Base-by-base conservation (phyloP, 2,888 invertebrate species). In the Steinernema hermaphroditum region DNA sequence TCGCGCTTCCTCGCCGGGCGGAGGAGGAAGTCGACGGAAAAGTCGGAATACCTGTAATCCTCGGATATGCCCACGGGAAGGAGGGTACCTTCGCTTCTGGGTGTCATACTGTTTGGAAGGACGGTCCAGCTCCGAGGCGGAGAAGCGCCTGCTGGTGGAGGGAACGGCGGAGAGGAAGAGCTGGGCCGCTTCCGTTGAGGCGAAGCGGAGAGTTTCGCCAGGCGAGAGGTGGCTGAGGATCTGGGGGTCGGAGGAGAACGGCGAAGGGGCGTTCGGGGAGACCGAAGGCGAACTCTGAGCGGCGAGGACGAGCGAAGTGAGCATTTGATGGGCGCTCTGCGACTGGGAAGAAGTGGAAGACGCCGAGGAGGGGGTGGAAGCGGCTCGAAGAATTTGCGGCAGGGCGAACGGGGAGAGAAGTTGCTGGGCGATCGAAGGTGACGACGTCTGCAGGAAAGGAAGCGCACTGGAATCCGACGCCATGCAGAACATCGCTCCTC, bases 71-170 rank as follows among this genome's bases (percentile, higher is more conserved):
- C n/a, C n/a, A n/a, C n/a, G n/a, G n/a, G n/a, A n/a, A n/a, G n/a
- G n/a, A n/a, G n/a, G n/a, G n/a, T 16, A 54, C 54, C 54, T 54
- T 16, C 54, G 54, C 12, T 54, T 54, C 27, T 54, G 54, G 27
- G 4, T 6, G 54, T 54, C 54, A 27, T 54, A 54, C n/a, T 12
- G 19, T 4, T 19, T 54, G 9, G 54, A 24, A 16, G 54, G 54
- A 6, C 54, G 22, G 22, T 54, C 54, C n/a, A 54, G 54, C 19
- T 54, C 54, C n/a, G 54, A 54, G 19, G 54, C 27, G 27, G 54
- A 54, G 54, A 54, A 54, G 19, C 54, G 54, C 6, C 54, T 22
- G 24, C 54, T 54, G 9, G 54, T 54, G 54, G 54, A 54, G 22
- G 54, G 54, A 6, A 22, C 54, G 27, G 24, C 54, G 24, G 24